Evolutionary conservation across 1,140 invertebrate species (phyloP).

Genomic region (Rhyacophila brunnea): DNA sequence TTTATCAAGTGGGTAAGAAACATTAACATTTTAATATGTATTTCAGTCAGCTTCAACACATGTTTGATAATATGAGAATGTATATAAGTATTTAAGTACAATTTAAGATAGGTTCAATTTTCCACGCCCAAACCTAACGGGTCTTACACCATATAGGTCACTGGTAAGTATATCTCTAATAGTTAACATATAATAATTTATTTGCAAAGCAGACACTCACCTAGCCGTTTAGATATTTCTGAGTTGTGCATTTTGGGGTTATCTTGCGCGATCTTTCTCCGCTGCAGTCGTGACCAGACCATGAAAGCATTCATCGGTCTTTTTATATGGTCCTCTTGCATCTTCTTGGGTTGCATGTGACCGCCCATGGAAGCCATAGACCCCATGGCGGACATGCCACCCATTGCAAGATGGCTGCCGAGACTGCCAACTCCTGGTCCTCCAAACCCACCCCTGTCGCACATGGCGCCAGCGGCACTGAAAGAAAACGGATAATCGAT

Average conservation of each 20-base stretch:
- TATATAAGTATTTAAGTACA: too few relatives aligned
- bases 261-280: conserved; percentile 92
- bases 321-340: conserved; percentile 73
- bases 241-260: conserved; percentile 99
- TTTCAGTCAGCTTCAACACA: too few relatives aligned
- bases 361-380: conserved; percentile 48
- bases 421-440: conserved; percentile 17
- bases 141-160: too few relatives aligned
- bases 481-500: conserved; percentile 30
- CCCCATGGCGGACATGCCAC: conserved; percentile 48
- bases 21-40: too few relatives aligned
- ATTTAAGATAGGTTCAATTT: too few relatives aligned
- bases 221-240: conserved; percentile 92
- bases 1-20: too few relatives aligned
- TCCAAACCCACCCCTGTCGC: conserved; percentile 44
- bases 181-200: too few relatives aligned
- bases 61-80: too few relatives aligned
- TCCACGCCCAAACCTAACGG: too few relatives aligned
- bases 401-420: conserved; percentile 41
- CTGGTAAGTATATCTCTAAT: too few relatives aligned
- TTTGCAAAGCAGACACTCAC: too few relatives aligned
- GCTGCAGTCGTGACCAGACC: conserved; percentile 84
- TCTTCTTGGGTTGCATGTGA: conserved; percentile 61
- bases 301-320: conserved; percentile 88
- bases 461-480: conserved; percentile 56